Percentiles rank a stretch among this genome's conserved stretches.
phyloP scores from a whole-genome alignment of 2,888 invertebrate species.

The Cybosia mesomella region DNA sequence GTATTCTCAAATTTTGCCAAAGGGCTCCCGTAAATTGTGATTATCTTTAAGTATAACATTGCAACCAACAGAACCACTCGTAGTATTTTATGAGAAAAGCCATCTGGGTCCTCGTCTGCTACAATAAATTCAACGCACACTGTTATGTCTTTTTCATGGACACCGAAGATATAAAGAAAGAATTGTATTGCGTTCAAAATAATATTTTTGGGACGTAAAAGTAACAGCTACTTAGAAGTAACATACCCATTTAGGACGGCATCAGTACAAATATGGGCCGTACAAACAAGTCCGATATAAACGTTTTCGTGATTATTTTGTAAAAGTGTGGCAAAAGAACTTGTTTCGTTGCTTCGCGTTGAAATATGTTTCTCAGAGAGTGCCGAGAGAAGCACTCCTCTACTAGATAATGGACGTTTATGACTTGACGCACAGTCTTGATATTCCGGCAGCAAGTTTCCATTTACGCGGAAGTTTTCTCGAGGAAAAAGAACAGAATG shows the following conservation, averaged over 20 bases:
- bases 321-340: slow-evolving; percentile 33
- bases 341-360: slow-evolving; percentile 37
- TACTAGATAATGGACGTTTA: slow-evolving; percentile 48
- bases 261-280: slow-evolving; percentile 40
- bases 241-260: slow-evolving; percentile 50
- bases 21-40: slow-evolving; percentile 84
- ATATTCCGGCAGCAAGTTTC: slow-evolving; percentile 35
- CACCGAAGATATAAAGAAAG: slow-evolving; percentile 75
- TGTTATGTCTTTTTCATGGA: slow-evolving; percentile 85
- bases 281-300: slow-evolving; percentile 44
- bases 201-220: slow-evolving; percentile 67
- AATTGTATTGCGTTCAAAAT: slow-evolving; percentile 78
- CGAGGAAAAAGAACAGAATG: not conserved
- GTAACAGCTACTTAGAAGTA: slow-evolving; percentile 54
- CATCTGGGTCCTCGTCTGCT: slow-evolving; percentile 82
- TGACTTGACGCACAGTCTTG: slow-evolving; percentile 37
- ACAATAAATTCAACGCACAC: slow-evolving; percentile 84
- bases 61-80: slow-evolving; percentile 81
- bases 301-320: slow-evolving; percentile 47
- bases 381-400: slow-evolving; percentile 43
- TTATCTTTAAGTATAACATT: slow-evolving; percentile 84
- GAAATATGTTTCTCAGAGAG: slow-evolving; percentile 49
- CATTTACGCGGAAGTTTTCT: slow-evolving; percentile 21
- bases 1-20: slow-evolving; percentile 72
- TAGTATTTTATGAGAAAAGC: slow-evolving; percentile 84